These are phyloP conservation scores for Macrotrachela quadricornifera DNA, from an alignment of 1,140 invertebrate genomes.

Conservation along the genomic window DNA sequence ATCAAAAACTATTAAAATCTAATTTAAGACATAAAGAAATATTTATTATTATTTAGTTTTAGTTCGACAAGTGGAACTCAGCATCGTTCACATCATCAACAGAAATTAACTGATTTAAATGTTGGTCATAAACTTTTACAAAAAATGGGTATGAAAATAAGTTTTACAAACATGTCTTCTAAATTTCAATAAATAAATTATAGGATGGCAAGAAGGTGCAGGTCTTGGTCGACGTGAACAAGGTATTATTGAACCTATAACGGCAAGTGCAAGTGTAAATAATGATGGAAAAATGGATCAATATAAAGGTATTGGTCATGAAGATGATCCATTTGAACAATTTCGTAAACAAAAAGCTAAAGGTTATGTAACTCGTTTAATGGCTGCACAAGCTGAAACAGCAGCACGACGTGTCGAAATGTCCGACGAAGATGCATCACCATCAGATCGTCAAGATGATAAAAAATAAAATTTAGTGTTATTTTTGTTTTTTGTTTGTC, in stretches of 20 bases:
- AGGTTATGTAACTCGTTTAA: slow-evolving; percentile 6
- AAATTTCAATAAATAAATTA: slow-evolving; percentile 12
- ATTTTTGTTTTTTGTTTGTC: no score
- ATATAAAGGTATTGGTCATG: slow-evolving; percentile 68
- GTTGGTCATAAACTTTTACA: slow-evolving; percentile 81
- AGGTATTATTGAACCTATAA: slow-evolving; percentile 73
- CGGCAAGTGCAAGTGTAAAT: no score
- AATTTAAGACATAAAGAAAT: no score
- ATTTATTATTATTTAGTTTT: background rate
- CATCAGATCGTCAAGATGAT: no score
- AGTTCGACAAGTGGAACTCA: slow-evolving; percentile 16
- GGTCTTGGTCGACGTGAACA: slow-evolving; percentile 74
- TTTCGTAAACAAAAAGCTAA: slow-evolving; percentile 87
- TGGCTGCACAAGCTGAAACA: no score
- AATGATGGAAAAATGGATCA: slow-evolving; percentile 54
- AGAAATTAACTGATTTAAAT: slow-evolving; percentile 39
- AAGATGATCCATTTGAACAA: slow-evolving; percentile 84
- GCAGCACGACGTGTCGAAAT: no score
- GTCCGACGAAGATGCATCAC: no score
- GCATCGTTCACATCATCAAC: no score
- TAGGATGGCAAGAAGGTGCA: slow-evolving; percentile 47
- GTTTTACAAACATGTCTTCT: slow-evolving; percentile 5
- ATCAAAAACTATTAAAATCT: no score
- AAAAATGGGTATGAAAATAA: slow-evolving; percentile 49
- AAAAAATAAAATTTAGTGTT: no score